Evolutionary conservation across 2,113 vertebrate species (phyloP).

Genomic region (Pleuronectes platessa): DNA sequence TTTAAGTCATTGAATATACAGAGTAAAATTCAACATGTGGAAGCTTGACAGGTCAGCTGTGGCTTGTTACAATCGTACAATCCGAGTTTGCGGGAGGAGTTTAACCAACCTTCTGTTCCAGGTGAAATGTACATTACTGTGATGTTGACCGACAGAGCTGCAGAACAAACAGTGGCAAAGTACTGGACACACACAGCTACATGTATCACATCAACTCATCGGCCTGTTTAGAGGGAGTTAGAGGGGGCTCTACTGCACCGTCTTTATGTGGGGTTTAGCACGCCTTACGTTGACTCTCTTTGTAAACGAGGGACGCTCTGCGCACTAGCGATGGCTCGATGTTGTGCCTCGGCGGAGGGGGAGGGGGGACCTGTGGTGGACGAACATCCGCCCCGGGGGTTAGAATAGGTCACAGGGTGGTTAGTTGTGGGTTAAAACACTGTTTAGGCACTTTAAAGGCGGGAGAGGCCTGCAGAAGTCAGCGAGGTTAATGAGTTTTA

Average conservation of each 20-base stretch:
- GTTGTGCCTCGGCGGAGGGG: slow-evolving; percentile 80
- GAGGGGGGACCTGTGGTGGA: slow-evolving; percentile 80
- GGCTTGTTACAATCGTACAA: background rate
- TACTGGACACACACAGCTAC: slow-evolving; percentile 22
- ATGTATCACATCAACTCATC: slow-evolving; percentile 27
- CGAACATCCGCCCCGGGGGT: slow-evolving; percentile 57
- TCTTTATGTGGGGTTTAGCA: slow-evolving; percentile 56
- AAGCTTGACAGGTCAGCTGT: slow-evolving; percentile 36
- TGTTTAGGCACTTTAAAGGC: slow-evolving; percentile 44
- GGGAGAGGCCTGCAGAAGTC: slow-evolving; percentile 26
- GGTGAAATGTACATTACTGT: background rate
- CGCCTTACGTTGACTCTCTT: slow-evolving; percentile 86
- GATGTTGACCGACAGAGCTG: slow-evolving; percentile 18
- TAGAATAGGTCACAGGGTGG: slow-evolving; percentile 53
- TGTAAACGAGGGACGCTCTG: slow-evolving; percentile 82
- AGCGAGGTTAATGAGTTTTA: slow-evolving; percentile 21
- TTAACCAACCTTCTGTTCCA: background rate
- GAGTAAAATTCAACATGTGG: too few species aligned
- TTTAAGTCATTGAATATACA: too few species aligned
- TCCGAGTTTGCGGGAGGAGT: background rate
- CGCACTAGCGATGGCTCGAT: slow-evolving; percentile 75
- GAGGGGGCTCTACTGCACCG: slow-evolving; percentile 38
- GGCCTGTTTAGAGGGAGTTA: slow-evolving; percentile 31
- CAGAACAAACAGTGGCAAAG: slow-evolving; percentile 55
- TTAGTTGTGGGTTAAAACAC: slow-evolving; percentile 37